Conservation (phyloP, 2,113 vertebrate genomes). For the Bettongia penicillata region DNA sequence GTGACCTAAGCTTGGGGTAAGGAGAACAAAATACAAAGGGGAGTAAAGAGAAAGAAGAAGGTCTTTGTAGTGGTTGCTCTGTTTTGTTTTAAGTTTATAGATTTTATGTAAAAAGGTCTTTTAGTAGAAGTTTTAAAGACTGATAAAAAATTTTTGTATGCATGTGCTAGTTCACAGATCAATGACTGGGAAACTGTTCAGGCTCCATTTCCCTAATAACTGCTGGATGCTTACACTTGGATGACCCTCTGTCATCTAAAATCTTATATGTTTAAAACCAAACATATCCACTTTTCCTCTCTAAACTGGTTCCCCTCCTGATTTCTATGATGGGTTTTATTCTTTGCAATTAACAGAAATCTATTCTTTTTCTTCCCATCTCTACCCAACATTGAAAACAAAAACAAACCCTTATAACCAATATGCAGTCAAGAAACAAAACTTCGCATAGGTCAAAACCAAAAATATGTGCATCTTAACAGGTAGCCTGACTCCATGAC, state of each 20-base stretch:
- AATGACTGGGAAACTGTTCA: not conserved
- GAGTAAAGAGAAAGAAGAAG: not conserved
- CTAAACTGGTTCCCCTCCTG: not conserved
- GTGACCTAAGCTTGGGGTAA: not conserved
- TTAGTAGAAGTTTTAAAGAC: not conserved
- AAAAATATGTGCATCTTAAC: not conserved
- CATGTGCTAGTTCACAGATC: not conserved
- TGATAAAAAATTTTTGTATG: not conserved
- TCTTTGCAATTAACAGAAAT: not conserved
- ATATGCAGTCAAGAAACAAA: not conserved
- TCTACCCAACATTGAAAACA: not conserved
- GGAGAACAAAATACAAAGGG: not conserved
- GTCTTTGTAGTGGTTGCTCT: not conserved
- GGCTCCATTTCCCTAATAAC: not conserved
- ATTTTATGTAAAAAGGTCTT: not conserved
- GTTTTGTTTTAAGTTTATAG: not conserved
- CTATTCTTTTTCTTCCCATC: not conserved
- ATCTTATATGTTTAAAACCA: not conserved
- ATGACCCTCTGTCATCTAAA: not conserved
- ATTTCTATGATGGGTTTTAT: not conserved
- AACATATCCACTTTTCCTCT: not conserved
- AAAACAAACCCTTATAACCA: not conserved
- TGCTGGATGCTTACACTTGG: not conserved
- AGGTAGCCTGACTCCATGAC: not conserved
- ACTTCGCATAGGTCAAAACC: not conserved